Percentiles rank a stretch among this genome's conserved stretches.
Evolutionary conservation across 2,797 vertebrate species (phyloP).

Genomic region (Pangasius sanitwongsei): DNA sequence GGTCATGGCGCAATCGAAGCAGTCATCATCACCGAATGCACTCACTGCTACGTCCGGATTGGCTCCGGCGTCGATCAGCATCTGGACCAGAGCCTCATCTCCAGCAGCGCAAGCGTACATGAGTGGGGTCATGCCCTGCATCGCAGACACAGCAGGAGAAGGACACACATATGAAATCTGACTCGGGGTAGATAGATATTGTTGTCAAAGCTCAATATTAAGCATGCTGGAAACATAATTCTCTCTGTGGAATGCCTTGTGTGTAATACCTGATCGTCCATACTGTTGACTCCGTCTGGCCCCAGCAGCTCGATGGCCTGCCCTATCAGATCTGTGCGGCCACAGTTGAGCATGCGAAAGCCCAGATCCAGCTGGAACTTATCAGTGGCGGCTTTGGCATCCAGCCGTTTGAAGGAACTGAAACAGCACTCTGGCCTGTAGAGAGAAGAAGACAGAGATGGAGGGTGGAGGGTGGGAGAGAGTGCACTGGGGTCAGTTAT

Average conservation of each 20-base stretch:
- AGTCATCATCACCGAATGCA: slow-evolving; percentile 19
- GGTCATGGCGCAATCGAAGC: background rate
- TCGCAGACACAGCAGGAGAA: slow-evolving; percentile 19
- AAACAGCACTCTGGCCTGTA: slow-evolving; percentile 88
- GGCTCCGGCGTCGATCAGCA: slow-evolving; percentile 95
- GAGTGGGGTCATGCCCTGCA: slow-evolving; percentile 93
- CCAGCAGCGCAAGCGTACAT: slow-evolving; percentile 97
- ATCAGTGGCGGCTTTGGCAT: slow-evolving; percentile 90
- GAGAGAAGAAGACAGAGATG: slow-evolving; percentile 59
- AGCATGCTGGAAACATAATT: background rate
- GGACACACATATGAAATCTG: slow-evolving; percentile 21
- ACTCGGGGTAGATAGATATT: slow-evolving; percentile 14
- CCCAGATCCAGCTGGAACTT: slow-evolving; percentile 95
- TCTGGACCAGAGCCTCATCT: slow-evolving; percentile 97
- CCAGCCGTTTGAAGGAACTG: slow-evolving; percentile 92
- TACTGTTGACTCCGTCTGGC: slow-evolving; percentile 93
- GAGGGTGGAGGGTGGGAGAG: background rate
- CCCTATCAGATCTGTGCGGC: slow-evolving; percentile 92
- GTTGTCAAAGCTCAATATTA: background rate
- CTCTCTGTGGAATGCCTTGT: slow-evolving; percentile 32
- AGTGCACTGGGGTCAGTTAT: slow-evolving; percentile 1
- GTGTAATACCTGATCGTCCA: slow-evolving; percentile 91
- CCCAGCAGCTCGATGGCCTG: slow-evolving; percentile 91
- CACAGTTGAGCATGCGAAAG: slow-evolving; percentile 97
- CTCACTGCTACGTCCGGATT: slow-evolving; percentile 91